Base-by-base conservation (phyloP, 2,797 vertebrate species). In the Parauchenoglanis ngamensis region DNA sequence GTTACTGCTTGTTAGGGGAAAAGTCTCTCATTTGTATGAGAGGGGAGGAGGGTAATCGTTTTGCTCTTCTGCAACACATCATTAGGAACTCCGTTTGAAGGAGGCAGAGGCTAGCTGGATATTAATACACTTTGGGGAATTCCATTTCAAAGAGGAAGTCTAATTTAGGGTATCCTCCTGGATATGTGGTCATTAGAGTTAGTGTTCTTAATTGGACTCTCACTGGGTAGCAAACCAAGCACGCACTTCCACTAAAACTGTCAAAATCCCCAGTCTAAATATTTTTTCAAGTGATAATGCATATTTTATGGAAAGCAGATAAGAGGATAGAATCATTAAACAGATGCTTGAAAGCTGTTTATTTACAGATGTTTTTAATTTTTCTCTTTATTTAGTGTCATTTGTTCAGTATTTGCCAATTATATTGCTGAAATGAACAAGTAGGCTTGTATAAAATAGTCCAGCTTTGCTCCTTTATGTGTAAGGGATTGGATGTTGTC, bases 81-180 rank as follows among this genome's bases (percentile, higher is more conserved):
- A 94, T 95, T 95, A 95, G 94, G 93, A 70, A 88, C 77, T 82
- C 86, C 90, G 91, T 95, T 94, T 95, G 93, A 94, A 93, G 89
- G 90, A 90, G 87, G 87, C 86, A 46, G 44, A 84, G 67, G 86
- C 85, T 84, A 89, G 91, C 92, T 90, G 90, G 80, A 90, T 92
- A 90, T 91, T 70, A 5, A 61, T 86, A 84, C 73, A 89, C 91
- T 90, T 87, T 92, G 93, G 92, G 80, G 94, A 94, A 92, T 94
- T 92, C 85, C 44, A 91, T 93, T 94, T 94, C 90, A 93, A 93
- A 94, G 90, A 88, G 85, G 90, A 89, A 70, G 84, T 82, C 78
- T 89, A 91, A 91, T 83, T 87, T 87, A 44, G 89, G 82, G 83
- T 85, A 2, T 35, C 90, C 89, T 92, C 65, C 87, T 83, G 86